A percentile compares a stretch with the other conserved stretches of the same genome.
phyloP scores from a whole-genome alignment of 2,888 invertebrate species.

The Lymantria dispar region DNA sequence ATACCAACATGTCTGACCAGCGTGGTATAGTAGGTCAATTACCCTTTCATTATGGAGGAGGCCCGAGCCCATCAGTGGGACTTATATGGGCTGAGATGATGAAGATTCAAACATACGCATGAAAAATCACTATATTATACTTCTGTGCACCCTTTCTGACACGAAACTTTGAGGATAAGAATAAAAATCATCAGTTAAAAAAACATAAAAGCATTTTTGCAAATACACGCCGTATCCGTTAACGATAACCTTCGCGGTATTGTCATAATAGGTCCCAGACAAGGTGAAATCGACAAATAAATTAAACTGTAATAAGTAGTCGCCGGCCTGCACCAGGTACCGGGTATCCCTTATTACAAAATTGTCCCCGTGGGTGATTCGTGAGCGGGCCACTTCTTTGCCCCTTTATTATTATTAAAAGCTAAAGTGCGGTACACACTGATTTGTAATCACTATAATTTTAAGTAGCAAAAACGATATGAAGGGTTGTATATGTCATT shows the following conservation, averaged over 20 bases:
- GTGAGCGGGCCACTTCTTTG: slow-evolving; percentile 57
- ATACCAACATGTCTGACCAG: too few species aligned
- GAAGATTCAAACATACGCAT: too few species aligned
- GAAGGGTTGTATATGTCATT: too few species aligned
- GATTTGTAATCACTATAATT: neutral
- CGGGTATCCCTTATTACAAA: slow-evolving; percentile 65
- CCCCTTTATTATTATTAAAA: slow-evolving; percentile 43
- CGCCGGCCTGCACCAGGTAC: slow-evolving; percentile 51
- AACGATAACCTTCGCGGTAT: slow-evolving; percentile 6
- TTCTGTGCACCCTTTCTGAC: too few species aligned
- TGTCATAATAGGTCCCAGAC: slow-evolving; percentile 55
- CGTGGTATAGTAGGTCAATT: too few species aligned
- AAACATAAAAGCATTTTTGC: neutral
- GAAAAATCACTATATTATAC: too few species aligned
- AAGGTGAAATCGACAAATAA: slow-evolving; percentile 63
- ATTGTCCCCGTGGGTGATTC: slow-evolving; percentile 62
- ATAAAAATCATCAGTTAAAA: neutral
- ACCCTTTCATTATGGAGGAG: too few species aligned
- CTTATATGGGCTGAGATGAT: too few species aligned
- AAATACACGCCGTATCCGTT: slow-evolving; percentile 17
- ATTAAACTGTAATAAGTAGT: slow-evolving; percentile 70
- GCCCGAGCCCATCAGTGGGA: too few species aligned
- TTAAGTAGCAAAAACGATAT: too few species aligned
- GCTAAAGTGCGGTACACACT: slow-evolving; percentile 12
- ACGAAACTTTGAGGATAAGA: neutral